Base-by-base conservation (phyloP, 2,113 vertebrate genomes). In the Toxotes chatareus region DNA sequence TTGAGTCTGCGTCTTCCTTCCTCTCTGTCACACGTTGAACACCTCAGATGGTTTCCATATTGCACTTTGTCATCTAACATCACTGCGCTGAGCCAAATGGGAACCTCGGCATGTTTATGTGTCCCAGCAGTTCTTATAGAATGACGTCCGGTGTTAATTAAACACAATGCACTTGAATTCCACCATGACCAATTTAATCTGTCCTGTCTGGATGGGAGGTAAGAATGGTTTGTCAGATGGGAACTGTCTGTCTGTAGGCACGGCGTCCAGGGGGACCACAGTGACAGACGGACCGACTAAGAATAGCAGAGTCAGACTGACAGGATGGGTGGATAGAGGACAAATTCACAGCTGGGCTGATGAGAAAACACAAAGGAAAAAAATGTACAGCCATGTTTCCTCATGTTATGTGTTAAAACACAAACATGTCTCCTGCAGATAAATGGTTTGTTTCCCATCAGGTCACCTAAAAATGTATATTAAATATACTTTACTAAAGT, bases 171-270 rank as follows among this genome's bases (percentile, higher is more conserved):
- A 47, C 55, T 65, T 72, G 76, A 91, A 91, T 92, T 90, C 88
- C 85, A 81, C 89, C 79, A 84, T 88, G 88, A 91, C 88, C 89
- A 90, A 91, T 91, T 92, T 91, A 88, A 82, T 78, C 31, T 53
- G 60, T 55, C 68, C 70, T 73, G 88, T 80, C 66, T 88, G 81
- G 44, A 63, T 73, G 62, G 46, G 49, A 88, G 56, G 64, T 73
- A 83, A 65, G 67, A 76, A 63, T 23, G 56, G 73, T 78, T 47
- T 81, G 83, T 90, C 91, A 85, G 73, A 78, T 75, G 85, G 89
- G 89, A 86, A 88, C 67, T 46, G 73, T 88, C 75, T 88, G 76
- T 83, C 61, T 83, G 73, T 79, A 76, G 70, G 64, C 59, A 36
- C 16, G 14, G 47, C 2, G 42, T 85, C 87, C 71, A 1, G 71